Percentiles rank a stretch among this genome's conserved stretches.
Conservation (phyloP, 1,140 invertebrate species). For the Phymorhynchus buccinoides region DNA sequence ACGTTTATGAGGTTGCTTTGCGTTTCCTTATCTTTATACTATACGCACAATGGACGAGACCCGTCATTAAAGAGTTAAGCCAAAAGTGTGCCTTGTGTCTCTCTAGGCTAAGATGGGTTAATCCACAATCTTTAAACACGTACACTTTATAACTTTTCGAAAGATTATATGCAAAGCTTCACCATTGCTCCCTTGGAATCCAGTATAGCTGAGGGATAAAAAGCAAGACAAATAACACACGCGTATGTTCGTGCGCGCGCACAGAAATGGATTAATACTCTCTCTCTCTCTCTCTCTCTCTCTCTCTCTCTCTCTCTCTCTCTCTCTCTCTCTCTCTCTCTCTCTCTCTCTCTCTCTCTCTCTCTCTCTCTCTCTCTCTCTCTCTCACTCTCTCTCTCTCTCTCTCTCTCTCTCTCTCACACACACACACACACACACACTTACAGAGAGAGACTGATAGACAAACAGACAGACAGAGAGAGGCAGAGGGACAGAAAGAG, state of each 20-base stretch:
- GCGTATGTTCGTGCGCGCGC: too few species aligned
- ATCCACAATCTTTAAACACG: background rate
- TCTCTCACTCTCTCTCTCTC: background rate
- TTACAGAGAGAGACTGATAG: too few species aligned
- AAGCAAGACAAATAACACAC: too few species aligned
- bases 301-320: background rate
- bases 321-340: slow-evolving; percentile 3
- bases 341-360: background rate
- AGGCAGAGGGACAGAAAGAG: too few species aligned
- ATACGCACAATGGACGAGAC: too few species aligned
- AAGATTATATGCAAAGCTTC: background rate
- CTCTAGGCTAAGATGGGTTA: background rate
- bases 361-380: background rate
- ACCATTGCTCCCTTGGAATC: background rate
- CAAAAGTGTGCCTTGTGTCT: too few species aligned
- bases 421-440: too few species aligned
- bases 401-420: slow-evolving; percentile 17
- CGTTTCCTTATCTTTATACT: too few species aligned
- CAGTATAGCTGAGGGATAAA: too few species aligned
- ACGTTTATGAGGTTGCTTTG: too few species aligned
- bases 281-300: background rate
- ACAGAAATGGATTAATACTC: background rate
- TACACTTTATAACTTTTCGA: background rate
- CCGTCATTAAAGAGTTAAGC: too few species aligned
- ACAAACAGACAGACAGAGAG: too few species aligned